Base-by-base conservation (phyloP, 2,797 vertebrate species). In the Hippocampus kuda region DNA sequence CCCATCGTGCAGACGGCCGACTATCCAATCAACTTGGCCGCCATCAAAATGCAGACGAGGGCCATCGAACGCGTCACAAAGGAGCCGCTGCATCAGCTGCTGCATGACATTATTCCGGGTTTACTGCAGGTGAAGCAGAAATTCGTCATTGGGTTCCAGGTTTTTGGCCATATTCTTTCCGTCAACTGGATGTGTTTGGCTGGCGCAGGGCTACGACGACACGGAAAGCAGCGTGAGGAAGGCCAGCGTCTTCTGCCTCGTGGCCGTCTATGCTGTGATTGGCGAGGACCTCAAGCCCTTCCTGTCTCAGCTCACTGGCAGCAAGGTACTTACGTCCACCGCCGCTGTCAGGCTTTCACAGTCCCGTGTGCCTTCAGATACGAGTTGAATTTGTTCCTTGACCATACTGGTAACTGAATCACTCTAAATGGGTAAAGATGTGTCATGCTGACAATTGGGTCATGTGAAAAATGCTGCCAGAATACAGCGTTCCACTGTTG, bases 1-100 rank as follows among this genome's bases (percentile, higher is more conserved):
- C 95, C 95, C 68, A 97, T 97, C 84, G 92, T 97, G 75, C 95
- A 97, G 78, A 96, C 95, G 2, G 94, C 95, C 15, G 94, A 96
- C 83, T 96, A 94, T 76, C 95, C 95, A 67, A 93, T 96, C 79
- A 95, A 96, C 83, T 91, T 96, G 79, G 94, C 95, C 46, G 94
- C 94, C 76, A 97, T 97, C 85, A 96, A 97, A 89, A 96, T 96
- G 94, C 94, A 96, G 85, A 96, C 94, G 0, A 93, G 93, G 81
- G 94, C 95, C 71, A 94, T 93, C 61, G 94, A 97, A 67, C 92
- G 94, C 83, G 92, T 94, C 75, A 73, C 92, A 79, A 92, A 92
- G 88, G 94, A 95, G 66, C 91, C 91, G 2, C 91, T 96, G 42
- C 89, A 88, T 42, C 87, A 91, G 75, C 92, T 97, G 72, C 87